These are phyloP conservation scores for Sinocyclocheilus maitianheensis DNA, from an alignment of 2,113 vertebrate species.

Conservation along the genomic window DNA sequence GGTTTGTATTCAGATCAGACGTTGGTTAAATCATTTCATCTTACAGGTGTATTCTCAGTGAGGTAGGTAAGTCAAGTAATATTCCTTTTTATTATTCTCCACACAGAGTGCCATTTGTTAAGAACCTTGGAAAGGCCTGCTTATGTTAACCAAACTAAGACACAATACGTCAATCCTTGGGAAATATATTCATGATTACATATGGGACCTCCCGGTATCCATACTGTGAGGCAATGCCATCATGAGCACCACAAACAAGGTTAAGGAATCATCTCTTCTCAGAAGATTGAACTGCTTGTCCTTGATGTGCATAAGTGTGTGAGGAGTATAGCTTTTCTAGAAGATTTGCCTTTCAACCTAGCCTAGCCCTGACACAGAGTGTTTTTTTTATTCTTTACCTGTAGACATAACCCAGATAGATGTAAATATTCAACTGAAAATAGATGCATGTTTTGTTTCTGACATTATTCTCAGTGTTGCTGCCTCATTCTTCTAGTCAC, in stretches of 20 bases:
- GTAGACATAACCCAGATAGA: not conserved
- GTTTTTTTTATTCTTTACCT: not conserved
- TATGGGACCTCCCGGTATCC: not conserved
- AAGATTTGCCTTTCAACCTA: constrained; percentile 11
- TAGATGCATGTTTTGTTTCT: not conserved
- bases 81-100: constrained; percentile 9
- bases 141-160: not conserved
- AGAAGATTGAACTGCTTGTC: constrained; percentile 30
- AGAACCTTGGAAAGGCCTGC: constrained; percentile 15
- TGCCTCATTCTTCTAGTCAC: no score
- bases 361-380: not conserved
- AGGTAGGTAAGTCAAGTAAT: not conserved
- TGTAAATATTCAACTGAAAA: not conserved
- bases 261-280: constrained; percentile 18
- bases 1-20: constrained; percentile 21
- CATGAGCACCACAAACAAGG: not conserved
- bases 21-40: constrained; percentile 8
- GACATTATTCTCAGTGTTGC: not conserved
- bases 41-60: not conserved
- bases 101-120: constrained; percentile 31
- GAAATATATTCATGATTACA: constrained; percentile 9
- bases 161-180: not conserved
- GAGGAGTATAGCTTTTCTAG: constrained; percentile 6
- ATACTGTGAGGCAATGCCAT: not conserved
- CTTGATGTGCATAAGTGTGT: constrained; percentile 7